Evolutionary conservation across 2,888 invertebrate genomes (phyloP), one percentile per base, ranked within the genome.

Genomic region (Drosophila paucipuncta): DNA sequence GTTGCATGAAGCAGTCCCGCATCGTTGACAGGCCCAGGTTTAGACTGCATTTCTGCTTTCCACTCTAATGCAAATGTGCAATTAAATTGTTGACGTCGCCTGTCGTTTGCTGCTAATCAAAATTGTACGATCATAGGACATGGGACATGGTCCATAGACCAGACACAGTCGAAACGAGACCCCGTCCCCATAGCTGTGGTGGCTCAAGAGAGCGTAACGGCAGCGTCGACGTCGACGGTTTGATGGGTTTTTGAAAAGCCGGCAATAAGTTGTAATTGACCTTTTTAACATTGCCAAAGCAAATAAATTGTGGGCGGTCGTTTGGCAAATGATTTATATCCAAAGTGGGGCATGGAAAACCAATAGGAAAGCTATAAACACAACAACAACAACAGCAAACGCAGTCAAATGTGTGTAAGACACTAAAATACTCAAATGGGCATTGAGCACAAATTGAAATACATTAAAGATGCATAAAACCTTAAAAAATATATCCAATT

Each of bases 31-130:
- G 80, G 59, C 83, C 64, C 65, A 70, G 68, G 67, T 70, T 53
- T 58, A 43, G 73, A 59, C 43, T 54, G 60, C 68, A 68, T 60
- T 68, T 65, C 68, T 75, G 79, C 86, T 85, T 87, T 82, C 83
- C 80, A 79, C 76, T 88, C 87, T 82, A 90, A 87, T 91, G 91
- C 87, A 87, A 87, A 87, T 91, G 83, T 90, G 89, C 91, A 87
- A 87, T 87, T 87, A 91, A 87, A 87, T 87, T 87, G 87, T 87
- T 87, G 87, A 81, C 80, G 84, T 75, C 78, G 89, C 86, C 85
- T 71, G 89, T 81, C 73, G 76, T 77, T 84, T 66, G 73, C 70
- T 54, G 83, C 88, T 82, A 89, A 90, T 90, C 85, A 83, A 91
- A 91, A 87, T 73, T 82, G 90, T 89, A 78, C 90, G 83, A 90